These are phyloP conservation scores for Microhierax caerulescens DNA, from an alignment of 2,797 vertebrate genomes.

Conservation along the genomic window DNA sequence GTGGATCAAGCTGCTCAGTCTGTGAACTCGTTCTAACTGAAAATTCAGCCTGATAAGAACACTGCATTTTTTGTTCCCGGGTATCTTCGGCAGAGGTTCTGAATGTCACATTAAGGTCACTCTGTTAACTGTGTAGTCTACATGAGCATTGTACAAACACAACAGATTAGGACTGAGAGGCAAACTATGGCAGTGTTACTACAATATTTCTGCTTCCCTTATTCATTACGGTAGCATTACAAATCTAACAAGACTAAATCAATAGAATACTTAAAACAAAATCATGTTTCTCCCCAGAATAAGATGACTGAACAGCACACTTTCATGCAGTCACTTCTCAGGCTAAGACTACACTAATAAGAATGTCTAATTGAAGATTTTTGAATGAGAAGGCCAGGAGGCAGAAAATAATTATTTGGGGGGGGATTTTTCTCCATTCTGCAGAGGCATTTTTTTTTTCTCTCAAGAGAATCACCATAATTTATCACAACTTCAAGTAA, in stretches of 20 bases:
- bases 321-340: background rate
- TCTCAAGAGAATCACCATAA: background rate
- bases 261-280: background rate
- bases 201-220: background rate
- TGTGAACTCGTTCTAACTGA: background rate
- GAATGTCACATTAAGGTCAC: background rate
- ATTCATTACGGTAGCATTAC: background rate
- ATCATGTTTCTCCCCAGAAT: background rate
- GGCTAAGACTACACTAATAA: background rate
- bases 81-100: background rate
- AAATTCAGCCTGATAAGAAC: background rate
- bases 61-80: background rate
- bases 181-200: background rate
- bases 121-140: background rate
- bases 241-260: background rate
- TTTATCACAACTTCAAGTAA: background rate
- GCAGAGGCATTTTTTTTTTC: fast-evolving
- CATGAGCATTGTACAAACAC: background rate
- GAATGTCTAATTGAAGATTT: background rate
- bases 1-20: background rate
- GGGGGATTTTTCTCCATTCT: background rate
- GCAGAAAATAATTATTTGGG: background rate
- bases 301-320: background rate
- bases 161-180: background rate
- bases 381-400: background rate